phyloP scores from a whole-genome alignment of 2,113 vertebrate species.

The Cephalopterus ornatus region DNA sequence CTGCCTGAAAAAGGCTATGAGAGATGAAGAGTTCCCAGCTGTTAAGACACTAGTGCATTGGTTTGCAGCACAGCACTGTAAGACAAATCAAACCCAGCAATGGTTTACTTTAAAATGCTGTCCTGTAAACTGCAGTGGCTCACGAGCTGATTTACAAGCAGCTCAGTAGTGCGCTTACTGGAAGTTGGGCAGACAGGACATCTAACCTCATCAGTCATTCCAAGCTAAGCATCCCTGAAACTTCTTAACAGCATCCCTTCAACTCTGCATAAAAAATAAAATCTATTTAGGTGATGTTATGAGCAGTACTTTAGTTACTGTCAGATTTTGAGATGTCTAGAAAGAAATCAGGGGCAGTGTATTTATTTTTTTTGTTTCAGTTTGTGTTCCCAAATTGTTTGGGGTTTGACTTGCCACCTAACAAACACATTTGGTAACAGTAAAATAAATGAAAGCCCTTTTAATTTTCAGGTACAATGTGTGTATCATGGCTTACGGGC shows the following conservation, averaged over 20 bases:
- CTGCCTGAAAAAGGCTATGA: background rate
- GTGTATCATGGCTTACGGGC: constrained; percentile 87
- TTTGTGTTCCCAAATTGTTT: background rate
- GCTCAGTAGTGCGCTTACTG: background rate
- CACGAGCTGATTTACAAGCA: constrained; percentile 8
- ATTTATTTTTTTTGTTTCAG: background rate
- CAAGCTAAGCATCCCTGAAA: background rate
- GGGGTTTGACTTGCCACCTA: background rate
- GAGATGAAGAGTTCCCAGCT: background rate
- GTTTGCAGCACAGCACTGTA: background rate
- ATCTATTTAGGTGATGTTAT: background rate
- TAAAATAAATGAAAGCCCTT: background rate
- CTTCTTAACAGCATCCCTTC: background rate
- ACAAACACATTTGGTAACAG: background rate
- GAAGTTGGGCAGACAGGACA: background rate
- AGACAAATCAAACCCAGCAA: background rate
- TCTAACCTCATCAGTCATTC: background rate
- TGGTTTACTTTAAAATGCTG: constrained; percentile 16
- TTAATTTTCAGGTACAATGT: constrained; percentile 80
- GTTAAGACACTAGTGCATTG: background rate
- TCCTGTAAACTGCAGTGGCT: background rate
- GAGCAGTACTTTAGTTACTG: background rate
- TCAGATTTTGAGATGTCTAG: background rate
- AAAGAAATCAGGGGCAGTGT: background rate
- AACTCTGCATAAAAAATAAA: background rate